Evolutionary conservation across 2,888 invertebrate species (phyloP), one percentile per base, ranked within the genome.

Genomic region (Drosophila birchii): DNA sequence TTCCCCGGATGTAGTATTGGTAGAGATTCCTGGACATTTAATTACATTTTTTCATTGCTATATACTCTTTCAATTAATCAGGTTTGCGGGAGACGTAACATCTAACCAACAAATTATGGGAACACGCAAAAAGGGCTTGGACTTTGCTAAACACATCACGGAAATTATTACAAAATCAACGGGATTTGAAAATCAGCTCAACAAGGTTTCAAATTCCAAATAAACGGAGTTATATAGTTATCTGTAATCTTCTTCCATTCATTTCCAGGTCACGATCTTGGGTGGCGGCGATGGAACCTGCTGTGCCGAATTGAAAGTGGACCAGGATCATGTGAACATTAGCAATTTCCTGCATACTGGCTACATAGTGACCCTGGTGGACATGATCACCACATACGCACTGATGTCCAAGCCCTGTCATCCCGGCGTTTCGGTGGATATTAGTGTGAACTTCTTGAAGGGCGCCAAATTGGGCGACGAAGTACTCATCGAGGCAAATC

Each of bases 321-420:
- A 93, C 0, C 93, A 95, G 2, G 95, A 96, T 78, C 96, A 97
- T 89, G 92, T 95, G 1, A 98, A 98, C 91, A 91, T 93, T 32
- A 95, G 94, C 5, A 96, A 96, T 1, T 94, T 95, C 0, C 91
- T 98, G 3, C 98, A 98, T 90, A 98, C 98, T 5, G 98, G 97
- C 16, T 95, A 96, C 84, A 96, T 96, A 7, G 95, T 96, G 5
- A 96, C 96, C 0, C 90, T 98, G 16, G 82, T 92, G n/a, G 96
- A 96, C 89, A 93, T 93, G 62, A 92, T 97, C 18, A 97, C 97
- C 5, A 96, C 96, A 0, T 95, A 95, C 89, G 97, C 97, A 0
- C 91, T 98, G 4, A 94, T 96, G 90, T 95, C 96, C 0, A 94
- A 95, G 84, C 94, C 93, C 45, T 93, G 93, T 8, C 93, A 93